Conservation (phyloP, 2,113 vertebrate genomes). For the Anseranas semipalmata region DNA sequence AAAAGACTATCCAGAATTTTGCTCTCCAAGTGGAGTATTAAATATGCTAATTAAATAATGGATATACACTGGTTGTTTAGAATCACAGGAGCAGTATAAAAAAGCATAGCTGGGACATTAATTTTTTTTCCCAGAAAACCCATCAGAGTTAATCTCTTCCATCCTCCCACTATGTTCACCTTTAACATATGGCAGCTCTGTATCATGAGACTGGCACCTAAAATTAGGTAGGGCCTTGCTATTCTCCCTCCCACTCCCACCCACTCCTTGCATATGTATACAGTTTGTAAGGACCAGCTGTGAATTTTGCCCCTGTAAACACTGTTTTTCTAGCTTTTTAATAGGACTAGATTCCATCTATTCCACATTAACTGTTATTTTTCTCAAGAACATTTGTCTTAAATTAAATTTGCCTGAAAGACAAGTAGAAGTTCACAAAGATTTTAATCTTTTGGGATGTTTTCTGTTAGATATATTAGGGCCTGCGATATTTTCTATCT, state of each 20-base stretch:
- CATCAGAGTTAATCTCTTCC: constrained; percentile 21
- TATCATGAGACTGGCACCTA: constrained; percentile 58
- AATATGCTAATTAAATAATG: neutral
- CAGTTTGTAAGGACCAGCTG: constrained; percentile 64
- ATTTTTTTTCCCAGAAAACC: neutral
- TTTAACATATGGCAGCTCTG: constrained; percentile 67
- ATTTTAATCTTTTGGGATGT: neutral
- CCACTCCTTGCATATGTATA: constrained; percentile 63
- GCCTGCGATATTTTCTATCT: neutral
- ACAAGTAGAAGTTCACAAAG: neutral
- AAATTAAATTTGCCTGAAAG: neutral
- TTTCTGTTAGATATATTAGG: neutral
- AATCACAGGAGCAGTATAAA: neutral
- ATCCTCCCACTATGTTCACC: constrained; percentile 54
- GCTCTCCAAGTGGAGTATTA: neutral
- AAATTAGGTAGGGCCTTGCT: constrained; percentile 69
- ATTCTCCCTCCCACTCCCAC: constrained; percentile 58
- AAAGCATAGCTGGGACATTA: neutral
- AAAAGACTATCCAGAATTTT: neutral
- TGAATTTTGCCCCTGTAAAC: constrained; percentile 59
- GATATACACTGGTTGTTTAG: neutral
- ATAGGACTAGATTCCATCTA: neutral
- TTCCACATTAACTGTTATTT: neutral
- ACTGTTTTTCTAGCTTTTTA: constrained; percentile 20
- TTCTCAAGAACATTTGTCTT: neutral